Evolutionary conservation across 2,113 vertebrate species (phyloP), one percentile per base, ranked within the genome.

Genomic region (Lepus europaeus): DNA sequence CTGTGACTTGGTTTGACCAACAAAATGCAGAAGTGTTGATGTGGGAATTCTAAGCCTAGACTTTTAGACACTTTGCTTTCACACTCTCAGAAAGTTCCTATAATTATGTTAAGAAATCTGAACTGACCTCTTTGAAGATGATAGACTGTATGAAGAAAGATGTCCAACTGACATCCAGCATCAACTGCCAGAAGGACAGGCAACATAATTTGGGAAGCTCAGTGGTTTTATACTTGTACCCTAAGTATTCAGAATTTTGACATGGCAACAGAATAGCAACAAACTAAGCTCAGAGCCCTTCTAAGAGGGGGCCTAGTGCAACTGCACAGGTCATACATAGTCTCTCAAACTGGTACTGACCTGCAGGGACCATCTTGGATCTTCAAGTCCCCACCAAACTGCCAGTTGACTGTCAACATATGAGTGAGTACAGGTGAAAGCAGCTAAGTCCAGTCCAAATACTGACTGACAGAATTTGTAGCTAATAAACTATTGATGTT

Each of bases 201-300:
- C 29, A 88, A 29, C 13, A 20, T 23, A 94, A 53, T 33, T 74
- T 90, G 20, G 20, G 22, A 64, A 61, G 33, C 23, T 31, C 49
- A 66, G 3, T 39, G n/a, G 14, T 25, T 27, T 4, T 25, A 59
- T 59, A 12, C 20, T 87, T 92, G 9, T 73, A 79, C 25, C 10
- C 72, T 31, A 94, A 83, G 31, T 66, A 89, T 70, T 73, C 61
- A 93, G 51, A 82, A 69, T 72, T 90, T 96, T 39, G 72, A 78
- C 64, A 89, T 59, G 56, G 22, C 25, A 53, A n/a, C 9, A 61
- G 49, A 3, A 61, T 49, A 74, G 53, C 10, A 6, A 17, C 39
- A 87, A 92, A 86, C 13, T 3, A 72, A 82, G 22, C 39, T 36
- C 12, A 14, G 12, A 59, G 13, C 33, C 69, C 33, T 45, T 16